Base-by-base conservation (phyloP, 2,888 invertebrate species). In the Pherbina coryleti region DNA sequence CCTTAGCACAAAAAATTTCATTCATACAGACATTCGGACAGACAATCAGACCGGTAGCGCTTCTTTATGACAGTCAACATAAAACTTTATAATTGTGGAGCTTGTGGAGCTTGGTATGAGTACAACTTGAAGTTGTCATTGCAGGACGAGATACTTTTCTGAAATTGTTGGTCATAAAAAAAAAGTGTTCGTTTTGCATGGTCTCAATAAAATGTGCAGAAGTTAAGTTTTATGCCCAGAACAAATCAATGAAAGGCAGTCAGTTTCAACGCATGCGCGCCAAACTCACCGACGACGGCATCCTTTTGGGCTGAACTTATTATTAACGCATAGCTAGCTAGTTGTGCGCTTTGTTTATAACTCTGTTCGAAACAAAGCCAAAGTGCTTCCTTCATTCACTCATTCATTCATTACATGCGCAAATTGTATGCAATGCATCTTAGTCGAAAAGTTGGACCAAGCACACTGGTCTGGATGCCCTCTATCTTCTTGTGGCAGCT, bases 171-270 rank as follows among this genome's bases (percentile, higher is more conserved):
- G 44, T 14, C 44, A 44, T 34, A 31, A 28, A n/a, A 22, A 55
- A 2, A 22, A 7, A 11, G 11, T 2, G 49, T 70, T 53, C 28
- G 25, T 53, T 70, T 70, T 49, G 64, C 49, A 28, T 73, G 66
- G n/a, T 57, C 11, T 5, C 17, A 19, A 37, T 2, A 14, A 72
- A 60, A 37, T 60, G 60, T 57, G 57, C 37, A 28, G 37, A 44
- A 60, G 72, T 60, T 44, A 25, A 78, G 19, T 49, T 78, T 80
- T 79, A 80, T 73, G 79, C 67, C 76, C 80, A 72, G 80, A 78
- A 78, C 78, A 73, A 80, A 80, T 80, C 74, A 37, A 53, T 78
- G 37, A 53, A 69, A 44, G 49, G n/a, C 55, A 28, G 17, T 3
- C 19, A 25, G 60, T 7, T 44, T 51, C 44, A 44, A 14, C 44